phyloP scores from a whole-genome alignment of 2,797 vertebrate genomes.

The Hoplostethus atlanticus region DNA sequence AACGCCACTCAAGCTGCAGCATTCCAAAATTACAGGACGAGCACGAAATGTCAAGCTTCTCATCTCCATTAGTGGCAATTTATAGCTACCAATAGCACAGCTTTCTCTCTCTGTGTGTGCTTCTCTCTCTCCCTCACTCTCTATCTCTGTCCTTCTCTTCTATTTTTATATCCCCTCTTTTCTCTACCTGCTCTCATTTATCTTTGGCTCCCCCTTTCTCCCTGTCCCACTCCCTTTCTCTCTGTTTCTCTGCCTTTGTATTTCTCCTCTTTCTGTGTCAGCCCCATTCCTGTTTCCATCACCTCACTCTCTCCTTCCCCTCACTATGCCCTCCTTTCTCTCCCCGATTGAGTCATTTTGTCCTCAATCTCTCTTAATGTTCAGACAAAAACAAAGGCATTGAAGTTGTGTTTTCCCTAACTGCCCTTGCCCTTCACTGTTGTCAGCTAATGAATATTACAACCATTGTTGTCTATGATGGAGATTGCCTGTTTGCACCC shows the following conservation, averaged over 20 bases:
- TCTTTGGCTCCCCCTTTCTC: constrained; percentile 77
- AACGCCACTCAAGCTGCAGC: constrained; percentile 75
- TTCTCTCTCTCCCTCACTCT: constrained; percentile 65
- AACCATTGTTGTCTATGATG: constrained; percentile 50
- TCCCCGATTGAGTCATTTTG: constrained; percentile 72
- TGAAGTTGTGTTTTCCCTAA: constrained; percentile 46
- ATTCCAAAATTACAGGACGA: constrained; percentile 81
- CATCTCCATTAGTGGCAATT: constrained; percentile 83
- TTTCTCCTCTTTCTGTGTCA: constrained; percentile 80
- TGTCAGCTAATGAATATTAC: constrained; percentile 51
- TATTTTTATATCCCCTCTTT: constrained; percentile 81
- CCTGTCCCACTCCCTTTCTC: constrained; percentile 68
- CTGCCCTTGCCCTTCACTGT: constrained; percentile 40
- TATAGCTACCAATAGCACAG: constrained; percentile 83
- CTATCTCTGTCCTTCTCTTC: constrained; percentile 77
- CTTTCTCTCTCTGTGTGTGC: constrained; percentile 58
- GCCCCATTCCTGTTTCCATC: constrained; percentile 77
- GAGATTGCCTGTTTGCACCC: constrained; percentile 59
- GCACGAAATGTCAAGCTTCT: constrained; percentile 82
- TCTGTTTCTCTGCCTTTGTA: constrained; percentile 75
- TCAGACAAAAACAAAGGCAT: constrained; percentile 63
- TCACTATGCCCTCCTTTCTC: constrained; percentile 73
- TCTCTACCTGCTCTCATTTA: constrained; percentile 83
- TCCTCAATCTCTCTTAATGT: constrained; percentile 61
- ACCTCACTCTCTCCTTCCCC: constrained; percentile 70